Percentiles rank a stretch among this genome's conserved stretches.
Evolutionary conservation across 2,113 vertebrate genomes (phyloP).

Genomic region (Pelobates fuscus): DNA sequence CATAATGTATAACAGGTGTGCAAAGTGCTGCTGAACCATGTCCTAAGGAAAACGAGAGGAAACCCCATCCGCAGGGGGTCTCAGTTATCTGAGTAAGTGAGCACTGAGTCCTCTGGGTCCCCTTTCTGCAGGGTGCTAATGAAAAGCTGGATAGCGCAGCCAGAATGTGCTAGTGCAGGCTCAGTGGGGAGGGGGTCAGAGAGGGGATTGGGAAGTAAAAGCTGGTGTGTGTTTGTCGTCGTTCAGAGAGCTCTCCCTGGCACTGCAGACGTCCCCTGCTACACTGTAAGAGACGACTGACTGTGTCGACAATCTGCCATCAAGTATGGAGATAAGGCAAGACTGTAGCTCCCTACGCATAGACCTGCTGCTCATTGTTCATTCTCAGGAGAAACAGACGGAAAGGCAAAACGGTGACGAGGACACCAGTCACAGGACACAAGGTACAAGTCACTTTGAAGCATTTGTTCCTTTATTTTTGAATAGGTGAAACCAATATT

Average conservation of each 20-base stretch:
- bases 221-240: constrained; percentile 31
- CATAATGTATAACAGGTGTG: constrained; percentile 44
- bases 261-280: constrained; percentile 8
- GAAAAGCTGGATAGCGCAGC: constrained; percentile 41
- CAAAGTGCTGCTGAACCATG: constrained; percentile 48
- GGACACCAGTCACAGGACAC: neutral
- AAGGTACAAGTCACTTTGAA: constrained; percentile 18
- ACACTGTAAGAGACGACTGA: neutral
- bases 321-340: constrained; percentile 44
- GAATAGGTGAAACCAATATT: no score
- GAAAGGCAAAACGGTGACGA: neutral
- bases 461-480: neutral
- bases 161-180: constrained; percentile 35
- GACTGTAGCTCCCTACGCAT: constrained; percentile 43
- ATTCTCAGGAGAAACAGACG: constrained; percentile 36
- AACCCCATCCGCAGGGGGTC: constrained; percentile 51
- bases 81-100: constrained; percentile 45
- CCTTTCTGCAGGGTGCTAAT: constrained; percentile 49
- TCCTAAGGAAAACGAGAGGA: constrained; percentile 48
- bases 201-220: constrained; percentile 48
- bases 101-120: constrained; percentile 44
- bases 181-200: constrained; percentile 40
- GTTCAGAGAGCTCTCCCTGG: constrained; percentile 18
- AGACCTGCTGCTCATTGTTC: constrained; percentile 38
- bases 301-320: neutral